Evolutionary conservation across 2,113 vertebrate genomes (phyloP), one percentile per base, ranked within the genome.

Genomic region (Ceyx margarethae): DNA sequence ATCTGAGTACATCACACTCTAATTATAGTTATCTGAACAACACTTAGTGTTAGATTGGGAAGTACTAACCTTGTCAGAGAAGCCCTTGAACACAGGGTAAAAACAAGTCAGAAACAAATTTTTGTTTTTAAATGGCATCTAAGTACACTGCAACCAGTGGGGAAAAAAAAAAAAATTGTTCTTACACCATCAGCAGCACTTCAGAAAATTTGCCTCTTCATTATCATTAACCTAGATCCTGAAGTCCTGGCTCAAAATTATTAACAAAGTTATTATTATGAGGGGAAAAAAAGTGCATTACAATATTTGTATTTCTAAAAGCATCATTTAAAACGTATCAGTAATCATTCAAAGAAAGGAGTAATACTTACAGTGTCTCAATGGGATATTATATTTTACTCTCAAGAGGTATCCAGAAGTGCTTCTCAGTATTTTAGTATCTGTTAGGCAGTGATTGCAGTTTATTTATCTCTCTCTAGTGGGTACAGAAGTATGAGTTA

Each of bases 381-480:
- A 75, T 77, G 91, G 92, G 75, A 71, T 67, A 18, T 80, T 89
- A 56, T n/a, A 46, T 56, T 67, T 87, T 86, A 60, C 29, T 89
- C 94, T 96, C 96, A 85, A 85, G 92, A 95, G 94, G 91, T 67
- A 92, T 81, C 64, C 71, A 87, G 51, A 95, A 96, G 74, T 76
- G 71, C 84, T 96, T 58, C 87, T 96, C 96, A 95, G 31, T 92
- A 92, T 95, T 95, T 95, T 79, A 95, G 78, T 94, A 90, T 91
- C 86, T 96, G 89, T 67, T 93, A 96, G 96, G 96, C 95, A 87
- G 33, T 93, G 95, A 92, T 69, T 91, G 86, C 84, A 62, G 81
- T 94, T 94, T 95, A 94, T 95, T 94, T 89, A 15, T 79, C 67
- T 90, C 62, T 96, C 92, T 91, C 95, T 89, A 48, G 86, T 45